phyloP scores from a whole-genome alignment of 2,113 vertebrate genomes.

The Paracanthobrama guichenoti region DNA sequence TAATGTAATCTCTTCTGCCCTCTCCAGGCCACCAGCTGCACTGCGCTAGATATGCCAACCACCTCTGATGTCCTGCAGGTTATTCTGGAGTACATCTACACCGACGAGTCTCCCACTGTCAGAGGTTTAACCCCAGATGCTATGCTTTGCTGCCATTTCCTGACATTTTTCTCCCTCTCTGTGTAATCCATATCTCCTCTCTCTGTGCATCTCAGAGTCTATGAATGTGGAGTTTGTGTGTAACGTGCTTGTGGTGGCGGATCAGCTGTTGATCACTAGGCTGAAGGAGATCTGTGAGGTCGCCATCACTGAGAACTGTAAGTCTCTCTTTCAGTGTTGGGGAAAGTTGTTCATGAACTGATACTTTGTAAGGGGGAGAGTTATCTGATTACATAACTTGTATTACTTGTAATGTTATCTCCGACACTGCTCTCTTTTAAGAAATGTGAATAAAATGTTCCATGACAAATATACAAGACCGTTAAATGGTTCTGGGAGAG shows the following conservation, averaged over 20 bases:
- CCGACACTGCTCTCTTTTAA: too few species aligned
- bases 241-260: conserved; percentile 91
- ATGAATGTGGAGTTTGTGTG: conserved; percentile 91
- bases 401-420: too few species aligned
- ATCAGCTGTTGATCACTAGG: conserved; percentile 90
- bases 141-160: background rate
- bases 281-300: conserved; percentile 97
- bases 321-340: conserved; percentile 55
- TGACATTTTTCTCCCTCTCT: background rate
- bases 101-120: conserved; percentile 85
- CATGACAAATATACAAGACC: too few species aligned
- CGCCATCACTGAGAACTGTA: conserved; percentile 90
- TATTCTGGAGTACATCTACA: conserved; percentile 93
- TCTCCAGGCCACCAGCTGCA: conserved; percentile 86
- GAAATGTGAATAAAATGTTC: too few species aligned
- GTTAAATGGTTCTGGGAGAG: too few species aligned
- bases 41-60: conserved; percentile 90
- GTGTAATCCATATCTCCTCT: background rate
- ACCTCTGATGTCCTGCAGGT: conserved; percentile 88
- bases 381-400: too few species aligned
- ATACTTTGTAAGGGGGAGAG: too few species aligned
- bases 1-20: conserved; percentile 40
- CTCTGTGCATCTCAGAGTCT: conserved; percentile 75
- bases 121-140: conserved; percentile 78
- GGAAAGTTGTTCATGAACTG: too few species aligned